phyloP scores from a whole-genome alignment of 92 coral and sea anemone species.

The Galaxea fascicularis region DNA sequence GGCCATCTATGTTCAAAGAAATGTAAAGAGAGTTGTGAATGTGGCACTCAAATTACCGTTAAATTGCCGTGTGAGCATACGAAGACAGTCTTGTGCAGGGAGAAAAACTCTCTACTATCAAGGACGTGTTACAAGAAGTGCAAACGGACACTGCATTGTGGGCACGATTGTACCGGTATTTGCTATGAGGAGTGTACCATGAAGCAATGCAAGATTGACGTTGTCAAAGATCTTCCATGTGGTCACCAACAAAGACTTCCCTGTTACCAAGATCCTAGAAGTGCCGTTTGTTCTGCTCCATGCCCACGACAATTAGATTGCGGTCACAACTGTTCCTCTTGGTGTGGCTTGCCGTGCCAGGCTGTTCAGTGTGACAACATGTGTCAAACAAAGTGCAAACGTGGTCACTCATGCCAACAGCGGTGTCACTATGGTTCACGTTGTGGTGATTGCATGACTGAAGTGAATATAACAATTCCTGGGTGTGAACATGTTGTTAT shows the following conservation, averaged over 20 bases:
- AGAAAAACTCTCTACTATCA: background rate
- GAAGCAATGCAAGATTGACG: background rate
- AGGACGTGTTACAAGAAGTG: background rate
- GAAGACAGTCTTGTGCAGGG: background rate
- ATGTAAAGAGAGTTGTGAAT: constrained; percentile 39
- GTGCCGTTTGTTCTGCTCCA: constrained; percentile 5
- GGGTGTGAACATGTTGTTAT: constrained; percentile 2
- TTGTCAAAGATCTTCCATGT: constrained; percentile 38
- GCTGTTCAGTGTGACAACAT: background rate
- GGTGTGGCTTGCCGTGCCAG: background rate
- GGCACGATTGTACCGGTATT: constrained; percentile 18
- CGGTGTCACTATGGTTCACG: constrained; percentile 9
- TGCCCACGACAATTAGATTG: constrained; percentile 10
- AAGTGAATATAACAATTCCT: constrained; percentile 17
- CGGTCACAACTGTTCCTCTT: constrained; percentile 25
- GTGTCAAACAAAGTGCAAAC: constrained; percentile 26
- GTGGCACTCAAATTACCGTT: background rate
- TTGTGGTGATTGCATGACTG: constrained; percentile 6
- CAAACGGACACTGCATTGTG: constrained; percentile 11
- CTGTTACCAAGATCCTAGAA: background rate
- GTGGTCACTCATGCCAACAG: constrained; percentile 41
- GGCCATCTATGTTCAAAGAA: constrained; percentile 72
- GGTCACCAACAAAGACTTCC: constrained; percentile 29
- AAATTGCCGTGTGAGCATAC: background rate
- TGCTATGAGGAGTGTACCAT: constrained; percentile 14